These are phyloP conservation scores for Lasioglossum vierecki DNA, from an alignment of 2,888 invertebrate genomes.

Conservation along the genomic window DNA sequence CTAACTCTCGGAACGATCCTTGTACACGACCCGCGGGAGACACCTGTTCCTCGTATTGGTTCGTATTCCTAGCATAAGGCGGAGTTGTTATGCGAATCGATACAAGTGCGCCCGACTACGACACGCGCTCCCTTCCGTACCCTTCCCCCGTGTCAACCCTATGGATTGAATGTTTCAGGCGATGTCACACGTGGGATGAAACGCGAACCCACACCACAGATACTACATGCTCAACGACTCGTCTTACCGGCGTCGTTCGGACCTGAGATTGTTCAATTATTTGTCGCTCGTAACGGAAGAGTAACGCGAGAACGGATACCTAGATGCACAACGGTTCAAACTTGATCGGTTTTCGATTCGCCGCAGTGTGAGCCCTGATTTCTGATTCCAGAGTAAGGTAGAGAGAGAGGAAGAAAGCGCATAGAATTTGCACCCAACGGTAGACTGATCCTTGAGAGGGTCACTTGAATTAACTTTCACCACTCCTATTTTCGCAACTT, in stretches of 20 bases:
- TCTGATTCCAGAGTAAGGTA: neutral
- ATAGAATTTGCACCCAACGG: no score
- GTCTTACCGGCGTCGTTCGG: neutral
- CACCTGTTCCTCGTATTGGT: slow-evolving; percentile 72
- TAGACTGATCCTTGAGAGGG: no score
- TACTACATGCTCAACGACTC: neutral
- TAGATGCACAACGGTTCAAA: neutral
- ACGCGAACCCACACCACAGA: neutral
- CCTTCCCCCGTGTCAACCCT: slow-evolving; percentile 11
- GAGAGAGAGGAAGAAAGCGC: neutral
- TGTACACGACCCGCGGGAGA: slow-evolving; percentile 67
- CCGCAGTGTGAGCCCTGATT: neutral
- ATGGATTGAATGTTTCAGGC: slow-evolving; percentile 3
- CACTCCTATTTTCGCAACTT: no score
- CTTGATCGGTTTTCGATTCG: neutral
- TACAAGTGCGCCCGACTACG: slow-evolving; percentile 46
- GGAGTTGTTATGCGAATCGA: slow-evolving; percentile 62
- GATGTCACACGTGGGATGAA: slow-evolving; percentile 11
- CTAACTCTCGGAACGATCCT: slow-evolving; percentile 67
- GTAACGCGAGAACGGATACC: neutral
- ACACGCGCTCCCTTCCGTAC: neutral
- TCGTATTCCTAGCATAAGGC: slow-evolving; percentile 64
- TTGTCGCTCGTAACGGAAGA: neutral
- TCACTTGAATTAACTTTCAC: no score
- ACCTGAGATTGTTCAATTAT: neutral